A percentile compares a stretch with the other conserved stretches of the same genome.
phyloP scores from a whole-genome alignment of 35 echinoderm and acorn worm genomes.

The Stichopus chloronotus region DNA sequence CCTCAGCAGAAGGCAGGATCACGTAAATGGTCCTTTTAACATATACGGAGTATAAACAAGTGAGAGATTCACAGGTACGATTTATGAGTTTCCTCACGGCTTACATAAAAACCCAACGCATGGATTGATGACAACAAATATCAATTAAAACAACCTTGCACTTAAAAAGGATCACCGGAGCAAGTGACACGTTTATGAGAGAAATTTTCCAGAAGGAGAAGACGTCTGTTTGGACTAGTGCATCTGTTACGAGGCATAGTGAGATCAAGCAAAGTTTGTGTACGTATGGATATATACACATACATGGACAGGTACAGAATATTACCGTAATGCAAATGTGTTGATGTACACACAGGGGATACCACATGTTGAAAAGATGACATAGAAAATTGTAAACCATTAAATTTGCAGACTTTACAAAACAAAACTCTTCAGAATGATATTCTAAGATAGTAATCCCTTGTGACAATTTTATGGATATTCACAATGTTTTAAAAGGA shows the following conservation, averaged over 20 bases:
- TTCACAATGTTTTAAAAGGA: no score
- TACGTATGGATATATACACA: neutral
- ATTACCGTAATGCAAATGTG: no score
- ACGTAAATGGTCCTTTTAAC: slow-evolving; percentile 44
- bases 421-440: no score
- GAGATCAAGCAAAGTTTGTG: neutral
- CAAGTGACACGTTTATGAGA: slow-evolving; percentile 23
- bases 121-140: slow-evolving; percentile 47
- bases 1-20: neutral
- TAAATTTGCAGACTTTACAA: no score
- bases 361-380: no score
- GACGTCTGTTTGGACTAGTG: neutral
- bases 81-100: neutral
- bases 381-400: no score
- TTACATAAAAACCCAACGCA: slow-evolving; percentile 18
- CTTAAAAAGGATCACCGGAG: slow-evolving; percentile 23
- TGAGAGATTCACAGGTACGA: neutral
- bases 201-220: neutral
- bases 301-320: neutral
- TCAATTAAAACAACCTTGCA: slow-evolving; percentile 39
- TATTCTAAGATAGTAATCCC: no score
- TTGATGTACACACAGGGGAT: no score
- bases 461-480: no score
- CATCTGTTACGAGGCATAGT: neutral
- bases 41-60: slow-evolving; percentile 30